phyloP scores from a whole-genome alignment of 2,797 vertebrate genomes.

The Gadopsis bispinosus region DNA sequence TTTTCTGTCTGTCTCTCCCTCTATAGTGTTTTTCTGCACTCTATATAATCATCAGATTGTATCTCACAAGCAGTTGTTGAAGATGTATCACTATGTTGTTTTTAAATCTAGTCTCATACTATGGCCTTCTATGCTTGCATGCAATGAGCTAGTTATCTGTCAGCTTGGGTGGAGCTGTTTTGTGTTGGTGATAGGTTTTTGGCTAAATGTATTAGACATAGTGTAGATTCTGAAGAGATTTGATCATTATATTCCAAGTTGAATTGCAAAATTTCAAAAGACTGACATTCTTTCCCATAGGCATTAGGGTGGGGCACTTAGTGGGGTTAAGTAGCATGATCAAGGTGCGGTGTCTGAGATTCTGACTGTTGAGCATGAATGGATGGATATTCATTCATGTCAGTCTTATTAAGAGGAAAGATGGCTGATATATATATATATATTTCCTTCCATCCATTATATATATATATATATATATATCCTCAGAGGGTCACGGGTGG shows the following conservation, averaged over 20 bases:
- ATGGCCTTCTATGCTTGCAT: too few species aligned
- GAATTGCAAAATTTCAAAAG: conserved; percentile 18
- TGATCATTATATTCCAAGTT: not conserved
- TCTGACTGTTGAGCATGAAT: conserved; percentile 6
- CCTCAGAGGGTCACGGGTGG: too few species aligned
- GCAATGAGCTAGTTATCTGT: not conserved
- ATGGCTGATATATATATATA: not conserved
- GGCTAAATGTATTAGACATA: not conserved
- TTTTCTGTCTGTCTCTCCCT: conserved; percentile 1
- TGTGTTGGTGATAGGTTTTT: not conserved
- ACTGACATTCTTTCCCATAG: conserved; percentile 33
- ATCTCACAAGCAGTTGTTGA: not conserved
- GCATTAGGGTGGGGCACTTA: conserved; percentile 19
- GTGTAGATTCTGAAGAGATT: not conserved
- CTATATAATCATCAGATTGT: not conserved
- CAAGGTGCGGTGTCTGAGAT: conserved; percentile 25
- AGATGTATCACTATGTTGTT: not conserved
- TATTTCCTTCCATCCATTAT: too few species aligned
- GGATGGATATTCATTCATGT: not conserved
- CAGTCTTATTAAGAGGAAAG: not conserved
- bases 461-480: too few species aligned
- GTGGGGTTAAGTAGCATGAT: not conserved
- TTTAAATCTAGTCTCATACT: not conserved
- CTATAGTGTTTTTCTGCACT: not conserved
- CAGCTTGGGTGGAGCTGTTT: conserved; percentile 6